phyloP scores from a whole-genome alignment of 2,888 invertebrate genomes.

The Syritta pipiens region DNA sequence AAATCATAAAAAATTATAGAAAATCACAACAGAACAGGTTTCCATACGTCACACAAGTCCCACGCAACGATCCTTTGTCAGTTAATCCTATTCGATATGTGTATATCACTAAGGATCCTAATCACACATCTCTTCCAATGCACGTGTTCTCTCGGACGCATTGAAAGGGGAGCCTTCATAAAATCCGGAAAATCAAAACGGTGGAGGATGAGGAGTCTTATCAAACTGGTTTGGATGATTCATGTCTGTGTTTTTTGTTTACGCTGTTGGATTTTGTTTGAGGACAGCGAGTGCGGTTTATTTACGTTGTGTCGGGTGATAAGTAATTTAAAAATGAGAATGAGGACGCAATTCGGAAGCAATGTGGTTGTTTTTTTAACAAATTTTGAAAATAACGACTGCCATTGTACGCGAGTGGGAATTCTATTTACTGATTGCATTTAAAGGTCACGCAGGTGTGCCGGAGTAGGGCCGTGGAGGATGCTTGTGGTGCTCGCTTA shows the following conservation, averaged over 20 bases:
- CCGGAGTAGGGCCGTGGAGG: too few species aligned
- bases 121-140: too few species aligned
- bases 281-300: neutral
- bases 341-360: slow-evolving; percentile 48
- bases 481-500: too few species aligned
- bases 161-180: too few species aligned
- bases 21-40: neutral
- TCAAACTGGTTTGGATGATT: too few species aligned
- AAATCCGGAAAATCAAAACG: too few species aligned
- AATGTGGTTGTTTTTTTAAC: slow-evolving; percentile 6
- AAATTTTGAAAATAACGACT: slow-evolving; percentile 5
- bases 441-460: too few species aligned
- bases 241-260: neutral
- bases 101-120: slow-evolving; percentile 6
- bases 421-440: neutral
- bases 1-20: neutral
- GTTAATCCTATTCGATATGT: slow-evolving; percentile 14
- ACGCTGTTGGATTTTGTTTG: neutral
- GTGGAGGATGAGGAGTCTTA: too few species aligned
- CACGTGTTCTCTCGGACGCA: too few species aligned
- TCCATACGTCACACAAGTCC: neutral
- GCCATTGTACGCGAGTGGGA: neutral
- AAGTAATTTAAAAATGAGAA: slow-evolving; percentile 3
- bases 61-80: neutral
- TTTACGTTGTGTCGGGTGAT: slow-evolving; percentile 1